Evolutionary conservation across 2,888 invertebrate species (phyloP).

Genomic region (Rhingia rostrata): DNA sequence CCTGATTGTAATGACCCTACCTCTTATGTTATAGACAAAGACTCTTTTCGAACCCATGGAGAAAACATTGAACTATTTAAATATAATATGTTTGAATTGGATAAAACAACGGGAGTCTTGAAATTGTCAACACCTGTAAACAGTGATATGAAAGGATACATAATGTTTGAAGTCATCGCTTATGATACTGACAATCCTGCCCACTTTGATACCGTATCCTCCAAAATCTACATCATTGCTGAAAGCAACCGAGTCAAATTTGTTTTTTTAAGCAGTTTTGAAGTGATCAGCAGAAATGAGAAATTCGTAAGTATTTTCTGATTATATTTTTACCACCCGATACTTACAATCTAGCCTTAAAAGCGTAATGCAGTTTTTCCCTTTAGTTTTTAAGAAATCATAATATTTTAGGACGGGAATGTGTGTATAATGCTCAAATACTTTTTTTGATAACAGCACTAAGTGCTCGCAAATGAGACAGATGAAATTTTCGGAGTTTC

Average conservation of each 20-base stretch:
- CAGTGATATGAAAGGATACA: conserved; percentile 83
- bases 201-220: conserved; percentile 83
- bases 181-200: conserved; percentile 83
- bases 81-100: conserved; percentile 82
- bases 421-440: too few relatives aligned
- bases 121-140: conserved; percentile 72
- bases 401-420: too few relatives aligned
- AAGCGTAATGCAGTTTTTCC: too few relatives aligned
- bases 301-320: conserved; percentile 83
- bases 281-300: conserved; percentile 77
- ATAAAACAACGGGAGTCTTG: conserved; percentile 83
- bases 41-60: conserved; percentile 83
- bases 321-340: too few relatives aligned
- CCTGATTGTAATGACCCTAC: conserved; percentile 83
- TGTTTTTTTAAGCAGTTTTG: conserved; percentile 73
- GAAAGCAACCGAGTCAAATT: conserved; percentile 84
- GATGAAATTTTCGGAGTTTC: too few relatives aligned
- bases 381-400: too few relatives aligned
- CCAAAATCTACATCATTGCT: conserved; percentile 86
- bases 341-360: too few relatives aligned
- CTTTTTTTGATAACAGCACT: too few relatives aligned
- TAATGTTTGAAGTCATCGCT: conserved; percentile 85
- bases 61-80: conserved; percentile 82
- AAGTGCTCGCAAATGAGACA: too few relatives aligned
- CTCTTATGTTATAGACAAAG: conserved; percentile 82